Evolutionary conservation across 2,888 invertebrate species (phyloP).

Genomic region (Melanostoma mellinum): DNA sequence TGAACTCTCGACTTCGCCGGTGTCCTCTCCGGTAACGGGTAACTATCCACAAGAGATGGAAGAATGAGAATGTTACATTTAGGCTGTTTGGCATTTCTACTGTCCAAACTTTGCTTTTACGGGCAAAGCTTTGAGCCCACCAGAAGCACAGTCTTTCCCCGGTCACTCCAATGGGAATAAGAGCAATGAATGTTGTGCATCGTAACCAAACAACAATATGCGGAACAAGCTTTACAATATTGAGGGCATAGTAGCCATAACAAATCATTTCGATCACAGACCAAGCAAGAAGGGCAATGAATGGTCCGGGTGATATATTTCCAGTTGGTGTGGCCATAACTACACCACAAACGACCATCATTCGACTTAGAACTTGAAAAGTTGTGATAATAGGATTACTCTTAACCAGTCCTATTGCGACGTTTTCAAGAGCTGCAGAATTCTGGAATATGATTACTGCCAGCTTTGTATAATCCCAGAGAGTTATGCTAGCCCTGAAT

Average conservation of each 20-base stretch:
- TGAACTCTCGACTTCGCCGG: no score
- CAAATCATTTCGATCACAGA: constrained; percentile 96
- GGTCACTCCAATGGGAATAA: constrained; percentile 97
- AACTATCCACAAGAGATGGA: constrained; percentile 88
- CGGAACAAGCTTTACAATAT: constrained; percentile 89
- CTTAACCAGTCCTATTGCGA: constrained; percentile 90
- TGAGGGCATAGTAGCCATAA: constrained; percentile 94
- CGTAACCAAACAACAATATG: constrained; percentile 90
- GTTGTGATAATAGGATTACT: constrained; percentile 92
- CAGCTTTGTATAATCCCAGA: constrained; percentile 89
- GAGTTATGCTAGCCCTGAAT: constrained; percentile 80
- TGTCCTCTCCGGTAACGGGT: no score
- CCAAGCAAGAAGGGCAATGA: constrained; percentile 94
- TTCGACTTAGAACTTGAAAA: constrained; percentile 94
- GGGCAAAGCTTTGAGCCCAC: constrained; percentile 88
- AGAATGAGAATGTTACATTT: constrained; percentile 94
- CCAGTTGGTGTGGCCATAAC: constrained; percentile 89
- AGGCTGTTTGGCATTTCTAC: constrained; percentile 90
- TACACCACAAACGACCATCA: constrained; percentile 93
- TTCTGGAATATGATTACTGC: constrained; percentile 95
- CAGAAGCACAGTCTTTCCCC: constrained; percentile 96
- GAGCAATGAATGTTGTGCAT: constrained; percentile 94
- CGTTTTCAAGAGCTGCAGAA: constrained; percentile 95
- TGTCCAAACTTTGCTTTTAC: constrained; percentile 85
- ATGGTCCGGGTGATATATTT: constrained; percentile 89